Conservation (phyloP, 1,140 invertebrate genomes). For the Heliconius himera region DNA sequence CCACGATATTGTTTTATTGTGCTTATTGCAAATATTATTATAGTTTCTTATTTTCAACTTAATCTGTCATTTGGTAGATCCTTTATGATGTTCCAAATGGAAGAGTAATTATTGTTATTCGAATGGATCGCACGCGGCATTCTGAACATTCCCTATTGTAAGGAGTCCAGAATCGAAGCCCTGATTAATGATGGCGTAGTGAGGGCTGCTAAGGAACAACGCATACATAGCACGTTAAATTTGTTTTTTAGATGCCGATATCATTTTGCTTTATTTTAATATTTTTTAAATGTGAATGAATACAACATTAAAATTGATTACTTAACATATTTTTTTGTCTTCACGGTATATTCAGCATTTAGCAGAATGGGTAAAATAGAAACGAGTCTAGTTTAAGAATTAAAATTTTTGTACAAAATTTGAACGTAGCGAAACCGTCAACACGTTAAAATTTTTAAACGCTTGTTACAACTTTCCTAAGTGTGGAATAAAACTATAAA, state of each 20-base stretch:
- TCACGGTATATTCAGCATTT: no score
- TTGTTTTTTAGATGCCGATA: background rate
- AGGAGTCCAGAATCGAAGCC: conserved; percentile 76
- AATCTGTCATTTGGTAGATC: conserved; percentile 42
- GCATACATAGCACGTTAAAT: conserved; percentile 20
- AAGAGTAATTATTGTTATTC: conserved; percentile 81
- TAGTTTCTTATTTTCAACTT: conserved; percentile 26
- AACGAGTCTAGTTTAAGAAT: no score
- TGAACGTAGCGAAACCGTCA: no score
- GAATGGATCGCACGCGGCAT: conserved; percentile 74
- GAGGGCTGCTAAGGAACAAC: conserved; percentile 56
- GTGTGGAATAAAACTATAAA: no score
- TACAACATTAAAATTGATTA: no score
- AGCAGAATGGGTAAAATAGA: no score
- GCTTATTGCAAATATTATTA: background rate
- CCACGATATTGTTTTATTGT: background rate
- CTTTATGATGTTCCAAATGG: conserved; percentile 66
- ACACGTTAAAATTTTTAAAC: no score
- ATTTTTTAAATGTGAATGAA: no score
- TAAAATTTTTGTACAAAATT: no score
- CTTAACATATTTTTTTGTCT: no score
- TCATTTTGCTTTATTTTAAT: background rate
- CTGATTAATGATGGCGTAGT: conserved; percentile 78
- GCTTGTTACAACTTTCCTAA: no score
- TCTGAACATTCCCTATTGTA: conserved; percentile 78